Percentiles rank a stretch among this genome's conserved stretches.
These are phyloP conservation scores for Orientallactaga sibirica DNA, from an alignment of 2,797 vertebrate species.

Conservation along the genomic window DNA sequence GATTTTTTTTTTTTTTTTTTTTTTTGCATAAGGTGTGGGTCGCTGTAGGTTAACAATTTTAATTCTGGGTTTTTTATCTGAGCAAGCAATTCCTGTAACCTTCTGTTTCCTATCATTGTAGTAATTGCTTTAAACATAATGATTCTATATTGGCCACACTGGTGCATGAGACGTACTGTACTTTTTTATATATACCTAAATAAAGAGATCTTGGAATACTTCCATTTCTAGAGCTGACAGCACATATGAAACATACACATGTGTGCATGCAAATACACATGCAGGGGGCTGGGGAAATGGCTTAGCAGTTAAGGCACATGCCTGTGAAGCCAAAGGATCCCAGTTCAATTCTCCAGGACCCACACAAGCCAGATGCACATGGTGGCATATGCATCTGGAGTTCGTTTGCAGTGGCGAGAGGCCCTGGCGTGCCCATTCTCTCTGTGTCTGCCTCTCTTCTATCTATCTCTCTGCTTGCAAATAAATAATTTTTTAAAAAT, in stretches of 20 bases:
- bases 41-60: slow-evolving; percentile 79
- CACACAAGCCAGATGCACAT: too few relatives aligned
- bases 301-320: too few relatives aligned
- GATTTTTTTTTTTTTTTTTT: neutral
- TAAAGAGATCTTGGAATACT: slow-evolving; percentile 82
- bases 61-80: slow-evolving; percentile 66
- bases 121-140: slow-evolving; percentile 48
- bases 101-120: slow-evolving; percentile 50
- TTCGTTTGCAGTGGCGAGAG: too few relatives aligned
- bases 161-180: slow-evolving; percentile 85
- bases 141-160: slow-evolving; percentile 61
- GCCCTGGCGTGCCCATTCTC: too few relatives aligned
- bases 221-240: slow-evolving; percentile 35
- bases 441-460: too few relatives aligned
- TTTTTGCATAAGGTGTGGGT: slow-evolving; percentile 71
- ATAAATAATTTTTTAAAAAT: neutral
- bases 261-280: neutral
- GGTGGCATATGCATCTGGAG: too few relatives aligned
- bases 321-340: too few relatives aligned
- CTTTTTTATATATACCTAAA: slow-evolving; percentile 80
- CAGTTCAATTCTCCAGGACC: too few relatives aligned
- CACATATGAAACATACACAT: neutral
- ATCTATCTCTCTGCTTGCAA: too few relatives aligned
- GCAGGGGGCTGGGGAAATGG: too few relatives aligned
- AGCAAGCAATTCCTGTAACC: slow-evolving; percentile 57